Evolutionary conservation across 2,797 vertebrate genomes (phyloP).

Genomic region (Manis javanica): DNA sequence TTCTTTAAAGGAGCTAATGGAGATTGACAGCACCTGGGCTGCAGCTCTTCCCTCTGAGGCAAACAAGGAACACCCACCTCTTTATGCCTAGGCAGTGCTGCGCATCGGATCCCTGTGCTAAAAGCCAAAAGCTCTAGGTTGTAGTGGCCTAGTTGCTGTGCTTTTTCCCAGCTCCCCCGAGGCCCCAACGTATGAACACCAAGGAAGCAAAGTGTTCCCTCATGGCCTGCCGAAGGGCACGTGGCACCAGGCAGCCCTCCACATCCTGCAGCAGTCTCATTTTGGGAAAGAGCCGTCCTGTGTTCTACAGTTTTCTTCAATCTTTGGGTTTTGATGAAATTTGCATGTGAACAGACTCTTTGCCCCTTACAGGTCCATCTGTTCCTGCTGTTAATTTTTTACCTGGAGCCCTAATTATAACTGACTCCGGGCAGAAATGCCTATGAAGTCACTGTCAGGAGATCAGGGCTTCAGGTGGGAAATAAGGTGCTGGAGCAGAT

Average conservation of each 20-base stretch:
- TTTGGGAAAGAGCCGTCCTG: neutral
- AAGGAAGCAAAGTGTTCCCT: neutral
- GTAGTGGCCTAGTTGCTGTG: neutral
- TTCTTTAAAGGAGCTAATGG: constrained; percentile 76
- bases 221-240: neutral
- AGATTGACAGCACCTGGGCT: constrained; percentile 75
- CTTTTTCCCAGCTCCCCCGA: neutral
- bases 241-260: neutral
- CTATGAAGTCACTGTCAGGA: constrained; percentile 59
- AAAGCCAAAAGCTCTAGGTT: constrained; percentile 28
- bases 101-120: neutral
- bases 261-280: neutral
- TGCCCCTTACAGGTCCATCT: constrained; percentile 82
- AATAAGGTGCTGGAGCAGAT: constrained; percentile 79
- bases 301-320: constrained; percentile 58
- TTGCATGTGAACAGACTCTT: constrained; percentile 82
- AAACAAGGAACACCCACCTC: constrained; percentile 70
- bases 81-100: constrained; percentile 43
- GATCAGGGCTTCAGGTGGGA: constrained; percentile 71
- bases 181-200: neutral
- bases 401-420: constrained; percentile 83
- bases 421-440: constrained; percentile 54
- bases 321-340: constrained; percentile 54
- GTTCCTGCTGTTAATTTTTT: constrained; percentile 72
- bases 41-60: constrained; percentile 22